Conservation (phyloP, 2,797 vertebrate genomes). For the Denticeps clupeoides region DNA sequence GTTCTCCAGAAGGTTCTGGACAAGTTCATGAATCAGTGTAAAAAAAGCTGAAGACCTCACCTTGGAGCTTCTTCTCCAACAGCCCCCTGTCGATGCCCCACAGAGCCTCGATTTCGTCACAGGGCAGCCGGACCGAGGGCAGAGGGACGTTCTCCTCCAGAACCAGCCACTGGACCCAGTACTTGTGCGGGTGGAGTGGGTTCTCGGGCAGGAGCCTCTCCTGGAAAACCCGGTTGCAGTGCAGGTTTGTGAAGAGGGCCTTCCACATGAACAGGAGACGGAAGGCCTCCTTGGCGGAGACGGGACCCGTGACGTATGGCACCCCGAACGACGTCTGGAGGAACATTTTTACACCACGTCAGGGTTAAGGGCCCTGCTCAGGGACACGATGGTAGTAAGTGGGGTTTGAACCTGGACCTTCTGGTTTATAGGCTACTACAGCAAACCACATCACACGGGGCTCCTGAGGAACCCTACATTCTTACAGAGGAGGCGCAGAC, state of each 20-base stretch:
- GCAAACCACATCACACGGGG: no score
- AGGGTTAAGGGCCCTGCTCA: no score
- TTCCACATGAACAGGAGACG: constrained; percentile 38
- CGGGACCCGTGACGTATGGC: constrained; percentile 22
- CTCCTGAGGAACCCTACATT: no score
- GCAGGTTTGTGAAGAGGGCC: constrained; percentile 35
- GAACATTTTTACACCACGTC: no score
- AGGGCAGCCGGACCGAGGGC: constrained; percentile 31
- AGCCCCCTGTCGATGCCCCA: constrained; percentile 33
- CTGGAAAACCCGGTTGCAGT: constrained; percentile 44
- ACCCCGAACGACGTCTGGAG: constrained; percentile 32
- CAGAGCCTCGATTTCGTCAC: constrained; percentile 31
- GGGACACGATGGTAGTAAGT: no score
- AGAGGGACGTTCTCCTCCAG: constrained; percentile 43
- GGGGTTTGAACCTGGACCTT: no score
- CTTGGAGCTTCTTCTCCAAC: constrained; percentile 31
- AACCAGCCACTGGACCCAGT: constrained; percentile 39
- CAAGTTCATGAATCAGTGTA: no score
- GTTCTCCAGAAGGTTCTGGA: no score
- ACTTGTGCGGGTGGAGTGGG: constrained; percentile 1
- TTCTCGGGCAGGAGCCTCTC: constrained; percentile 41
- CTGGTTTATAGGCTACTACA: no score
- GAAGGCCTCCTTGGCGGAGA: constrained; percentile 37
- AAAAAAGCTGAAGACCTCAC: constrained; percentile 14
- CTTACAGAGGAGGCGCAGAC: no score